phyloP scores from a whole-genome alignment of 2,888 invertebrate species.

The Diplolepis rosae region DNA sequence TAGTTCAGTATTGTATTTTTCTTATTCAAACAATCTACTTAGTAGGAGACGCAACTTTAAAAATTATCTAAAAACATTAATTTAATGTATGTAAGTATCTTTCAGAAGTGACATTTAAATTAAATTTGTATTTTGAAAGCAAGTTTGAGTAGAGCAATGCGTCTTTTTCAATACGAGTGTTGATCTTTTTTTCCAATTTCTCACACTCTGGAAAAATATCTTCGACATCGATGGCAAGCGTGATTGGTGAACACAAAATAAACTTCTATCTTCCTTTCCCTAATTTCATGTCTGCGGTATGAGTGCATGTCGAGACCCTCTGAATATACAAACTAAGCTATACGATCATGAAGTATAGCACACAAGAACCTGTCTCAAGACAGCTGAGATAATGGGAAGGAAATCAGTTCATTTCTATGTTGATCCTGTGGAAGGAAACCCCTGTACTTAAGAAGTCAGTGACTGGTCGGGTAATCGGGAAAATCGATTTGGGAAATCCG shows the following conservation, averaged over 20 bases:
- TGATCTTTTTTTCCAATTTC: slow-evolving; percentile 14
- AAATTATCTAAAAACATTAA: no score
- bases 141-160: background rate
- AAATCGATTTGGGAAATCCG: slow-evolving; percentile 68
- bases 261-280: slow-evolving; percentile 14
- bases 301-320: slow-evolving; percentile 14
- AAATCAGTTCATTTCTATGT: slow-evolving; percentile 74
- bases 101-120: background rate
- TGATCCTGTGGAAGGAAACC: slow-evolving; percentile 66
- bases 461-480: slow-evolving; percentile 66
- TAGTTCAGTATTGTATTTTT: no score
- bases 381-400: slow-evolving; percentile 71
- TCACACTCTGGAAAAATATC: slow-evolving; percentile 23
- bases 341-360: slow-evolving; percentile 32
- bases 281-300: background rate
- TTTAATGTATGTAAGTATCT: background rate
- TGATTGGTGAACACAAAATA: slow-evolving; percentile 20
- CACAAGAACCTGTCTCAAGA: slow-evolving; percentile 44
- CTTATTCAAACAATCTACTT: no score
- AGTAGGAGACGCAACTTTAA: no score
- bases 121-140: slow-evolving; percentile 27
- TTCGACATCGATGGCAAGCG: background rate
- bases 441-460: slow-evolving; percentile 59
- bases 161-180: background rate
- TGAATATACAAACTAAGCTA: slow-evolving; percentile 37